Conservation (phyloP, 2,888 invertebrate genomes). For the Pseudococcus longispinus region DNA sequence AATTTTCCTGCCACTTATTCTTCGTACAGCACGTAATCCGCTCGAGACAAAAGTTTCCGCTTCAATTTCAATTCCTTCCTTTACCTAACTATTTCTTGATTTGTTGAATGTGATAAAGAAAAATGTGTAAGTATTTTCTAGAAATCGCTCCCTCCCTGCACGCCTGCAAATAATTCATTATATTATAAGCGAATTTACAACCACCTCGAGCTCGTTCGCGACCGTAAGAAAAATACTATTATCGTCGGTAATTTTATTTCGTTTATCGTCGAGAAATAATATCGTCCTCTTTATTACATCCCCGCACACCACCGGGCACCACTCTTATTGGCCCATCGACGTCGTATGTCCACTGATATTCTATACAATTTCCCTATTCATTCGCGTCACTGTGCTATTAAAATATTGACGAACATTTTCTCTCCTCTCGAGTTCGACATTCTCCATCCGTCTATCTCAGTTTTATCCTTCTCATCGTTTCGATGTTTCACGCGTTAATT, state of each 20-base stretch:
- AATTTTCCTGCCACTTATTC: not conserved
- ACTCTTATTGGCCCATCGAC: not conserved
- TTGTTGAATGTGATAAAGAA: not conserved
- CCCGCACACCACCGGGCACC: not conserved
- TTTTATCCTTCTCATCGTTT: not conserved
- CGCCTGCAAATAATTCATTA: not conserved
- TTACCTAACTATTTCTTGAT: not conserved
- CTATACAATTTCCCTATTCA: not conserved
- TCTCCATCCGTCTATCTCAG: not conserved
- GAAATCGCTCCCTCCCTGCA: not conserved
- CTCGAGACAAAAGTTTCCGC: not conserved
- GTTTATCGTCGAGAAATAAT: not conserved
- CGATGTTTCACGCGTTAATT: not conserved
- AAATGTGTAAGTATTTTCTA: not conserved
- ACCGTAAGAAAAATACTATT: not conserved
- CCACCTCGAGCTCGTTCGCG: not conserved
- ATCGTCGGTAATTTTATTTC: not conserved
- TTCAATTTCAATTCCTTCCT: not conserved
- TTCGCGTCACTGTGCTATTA: not conserved
- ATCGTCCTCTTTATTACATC: not conserved
- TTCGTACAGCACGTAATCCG: not conserved
- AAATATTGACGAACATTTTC: slow-evolving; percentile 1
- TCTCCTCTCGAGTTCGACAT: not conserved
- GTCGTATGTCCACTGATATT: not conserved
- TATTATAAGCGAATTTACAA: not conserved